A percentile compares a stretch with the other conserved stretches of the same genome.
Evolutionary conservation across 2,888 invertebrate species (phyloP).

Genomic region (Ophion ventricosus): DNA sequence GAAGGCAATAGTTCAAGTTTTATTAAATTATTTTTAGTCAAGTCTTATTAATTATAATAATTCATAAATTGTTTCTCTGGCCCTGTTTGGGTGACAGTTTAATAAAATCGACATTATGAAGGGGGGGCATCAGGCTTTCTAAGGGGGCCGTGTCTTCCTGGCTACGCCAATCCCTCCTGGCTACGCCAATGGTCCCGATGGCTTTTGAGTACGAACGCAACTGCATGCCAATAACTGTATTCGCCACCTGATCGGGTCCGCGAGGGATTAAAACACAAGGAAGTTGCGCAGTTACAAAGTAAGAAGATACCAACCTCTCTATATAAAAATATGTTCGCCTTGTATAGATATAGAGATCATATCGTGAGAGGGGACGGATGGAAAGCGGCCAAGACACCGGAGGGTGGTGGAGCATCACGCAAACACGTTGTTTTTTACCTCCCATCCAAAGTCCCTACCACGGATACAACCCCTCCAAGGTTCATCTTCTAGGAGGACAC

Average conservation of each 20-base stretch:
- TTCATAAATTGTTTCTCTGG: too few relatives aligned
- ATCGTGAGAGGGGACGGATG: constrained; percentile 6
- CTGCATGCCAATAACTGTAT: not conserved
- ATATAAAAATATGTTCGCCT: not conserved
- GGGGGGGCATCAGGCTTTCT: too few relatives aligned
- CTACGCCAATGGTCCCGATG: too few relatives aligned
- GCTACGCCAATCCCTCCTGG: too few relatives aligned
- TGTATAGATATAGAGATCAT: not conserved
- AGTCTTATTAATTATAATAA: too few relatives aligned
- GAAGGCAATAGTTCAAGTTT: too few relatives aligned
- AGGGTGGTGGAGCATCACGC: constrained; percentile 55
- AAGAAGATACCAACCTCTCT: not conserved
- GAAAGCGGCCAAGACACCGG: constrained; percentile 9
- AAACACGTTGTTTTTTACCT: constrained; percentile 16
- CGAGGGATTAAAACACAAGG: not conserved
- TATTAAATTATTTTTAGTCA: too few relatives aligned
- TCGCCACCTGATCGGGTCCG: not conserved
- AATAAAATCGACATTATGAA: too few relatives aligned
- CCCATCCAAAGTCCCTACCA: constrained; percentile 25
- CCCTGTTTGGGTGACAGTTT: too few relatives aligned
- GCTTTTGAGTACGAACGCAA: not conserved
- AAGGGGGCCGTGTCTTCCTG: too few relatives aligned
- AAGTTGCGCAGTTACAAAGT: not conserved
- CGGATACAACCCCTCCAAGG: constrained; percentile 49
- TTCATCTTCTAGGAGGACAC: constrained; percentile 70